Conservation (phyloP, 2,797 vertebrate species). For the Lepus townsendii region DNA sequence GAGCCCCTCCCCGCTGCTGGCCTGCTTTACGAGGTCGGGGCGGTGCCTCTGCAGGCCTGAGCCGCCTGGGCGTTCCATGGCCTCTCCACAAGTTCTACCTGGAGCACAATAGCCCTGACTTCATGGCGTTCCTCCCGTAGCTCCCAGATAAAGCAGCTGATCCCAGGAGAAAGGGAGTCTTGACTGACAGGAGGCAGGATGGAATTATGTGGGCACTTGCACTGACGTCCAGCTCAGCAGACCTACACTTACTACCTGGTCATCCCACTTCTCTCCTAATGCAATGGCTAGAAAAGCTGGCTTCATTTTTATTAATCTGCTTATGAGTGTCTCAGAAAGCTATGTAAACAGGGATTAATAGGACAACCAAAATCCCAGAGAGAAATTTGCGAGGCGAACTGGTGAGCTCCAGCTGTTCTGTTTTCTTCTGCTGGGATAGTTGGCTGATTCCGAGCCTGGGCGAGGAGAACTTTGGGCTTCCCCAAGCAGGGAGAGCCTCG, state of each 20-base stretch:
- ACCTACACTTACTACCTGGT: too few relatives aligned
- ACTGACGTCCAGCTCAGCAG: too few relatives aligned
- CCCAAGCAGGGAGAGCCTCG: not conserved
- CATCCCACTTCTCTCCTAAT: not conserved
- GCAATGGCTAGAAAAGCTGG: not conserved
- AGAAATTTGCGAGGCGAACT: not conserved
- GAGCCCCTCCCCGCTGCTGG: too few relatives aligned
- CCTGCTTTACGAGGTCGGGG: too few relatives aligned
- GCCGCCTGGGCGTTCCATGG: too few relatives aligned
- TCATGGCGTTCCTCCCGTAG: too few relatives aligned
- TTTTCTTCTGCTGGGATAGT: not conserved
- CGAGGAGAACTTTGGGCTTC: not conserved
- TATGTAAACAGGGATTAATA: not conserved
- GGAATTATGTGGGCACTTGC: too few relatives aligned
- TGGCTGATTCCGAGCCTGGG: not conserved
- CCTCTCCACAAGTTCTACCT: rapidly evolving
- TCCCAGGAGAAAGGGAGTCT: too few relatives aligned
- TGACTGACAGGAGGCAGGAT: too few relatives aligned
- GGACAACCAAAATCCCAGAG: not conserved
- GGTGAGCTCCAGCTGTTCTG: not conserved
- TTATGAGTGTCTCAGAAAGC: not conserved
- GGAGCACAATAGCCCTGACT: too few relatives aligned
- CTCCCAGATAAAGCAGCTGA: too few relatives aligned
- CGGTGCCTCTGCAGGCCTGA: too few relatives aligned
- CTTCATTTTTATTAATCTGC: not conserved